Percentiles rank a stretch among this genome's conserved stretches.
Conservation (phyloP, 2,888 invertebrate genomes). For the Catocala nupta region DNA sequence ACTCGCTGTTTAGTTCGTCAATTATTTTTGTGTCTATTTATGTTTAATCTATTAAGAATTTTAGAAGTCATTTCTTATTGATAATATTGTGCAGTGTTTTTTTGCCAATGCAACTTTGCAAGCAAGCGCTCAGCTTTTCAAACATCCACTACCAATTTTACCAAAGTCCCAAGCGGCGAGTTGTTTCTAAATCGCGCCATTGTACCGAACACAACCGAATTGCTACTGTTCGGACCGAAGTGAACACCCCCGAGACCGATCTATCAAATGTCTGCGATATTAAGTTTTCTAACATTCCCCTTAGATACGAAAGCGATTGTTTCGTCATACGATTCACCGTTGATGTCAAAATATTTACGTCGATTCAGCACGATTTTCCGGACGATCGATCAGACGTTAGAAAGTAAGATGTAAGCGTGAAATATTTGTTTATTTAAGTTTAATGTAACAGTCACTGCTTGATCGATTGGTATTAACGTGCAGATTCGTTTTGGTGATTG, state of each 20-base stretch:
- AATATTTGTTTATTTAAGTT: slow-evolving; percentile 79
- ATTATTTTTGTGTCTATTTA: too few relatives aligned
- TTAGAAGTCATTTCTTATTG: neutral
- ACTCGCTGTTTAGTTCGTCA: too few relatives aligned
- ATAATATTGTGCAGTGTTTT: neutral
- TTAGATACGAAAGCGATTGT: slow-evolving; percentile 78
- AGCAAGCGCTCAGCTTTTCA: slow-evolving; percentile 13
- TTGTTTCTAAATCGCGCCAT: slow-evolving; percentile 59
- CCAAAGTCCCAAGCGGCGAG: slow-evolving; percentile 57
- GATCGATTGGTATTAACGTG: slow-evolving; percentile 46
- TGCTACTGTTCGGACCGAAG: slow-evolving; percentile 68
- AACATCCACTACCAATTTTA: slow-evolving; percentile 31
- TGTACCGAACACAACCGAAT: slow-evolving; percentile 55
- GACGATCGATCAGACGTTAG: slow-evolving; percentile 78
- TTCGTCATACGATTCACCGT: slow-evolving; percentile 79
- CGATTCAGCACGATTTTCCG: slow-evolving; percentile 79
- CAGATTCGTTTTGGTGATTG: slow-evolving; percentile 47
- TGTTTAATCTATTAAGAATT: too few relatives aligned
- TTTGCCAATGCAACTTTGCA: neutral
- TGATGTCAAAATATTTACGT: slow-evolving; percentile 84
- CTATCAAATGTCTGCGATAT: slow-evolving; percentile 80
- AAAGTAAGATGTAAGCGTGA: slow-evolving; percentile 76
- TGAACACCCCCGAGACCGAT: slow-evolving; percentile 77
- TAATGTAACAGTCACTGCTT: slow-evolving; percentile 57
- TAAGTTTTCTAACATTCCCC: slow-evolving; percentile 74